Evolutionary conservation across 2,888 invertebrate species (phyloP), one percentile per base, ranked within the genome.

Genomic region (Apamea anceps): DNA sequence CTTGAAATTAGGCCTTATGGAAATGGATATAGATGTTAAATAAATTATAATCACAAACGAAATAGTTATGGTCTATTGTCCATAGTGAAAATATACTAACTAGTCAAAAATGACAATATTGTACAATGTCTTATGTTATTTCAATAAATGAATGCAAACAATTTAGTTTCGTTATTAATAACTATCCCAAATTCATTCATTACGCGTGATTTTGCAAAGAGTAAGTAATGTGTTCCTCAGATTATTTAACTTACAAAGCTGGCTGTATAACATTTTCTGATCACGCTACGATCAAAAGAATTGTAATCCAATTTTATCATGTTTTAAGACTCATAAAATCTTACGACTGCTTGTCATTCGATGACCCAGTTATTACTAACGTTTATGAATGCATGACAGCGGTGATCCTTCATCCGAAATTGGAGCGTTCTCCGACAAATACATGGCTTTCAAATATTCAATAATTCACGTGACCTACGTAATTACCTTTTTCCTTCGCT

Each of bases 101-200:
- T 90, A 90, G 91, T 92, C 90, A 85, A 90, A 85, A 88, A 88
- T 84, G 90, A 91, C 89, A 91, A 91, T 90, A 90, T 91, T 92
- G 91, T 92, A 93, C 88, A 90, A 90, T 91, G 79, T 91, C 85
- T 86, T 91, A 90, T 89, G 79, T 90, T 91, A 90, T 90, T 90
- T 92, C 88, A 94, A 91, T 93, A 93, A 93, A 93, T 84, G 88
- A 91, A 92, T 91, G 87, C 82, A 89, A 72, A 90, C 78, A 75
- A 72, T 45, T 25, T 65, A 71, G 37, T 78, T 85, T 77, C 37
- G 1, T 71, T 70, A 60, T 45, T 82, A 5, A 32, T 57, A 48
- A 21, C 4, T n/a, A 54, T 12, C 42, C 62, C 12, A 54, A 21
- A 32, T 54, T 60, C 7, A 45, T 15, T 54, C 0, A 51, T 18